Conservation (phyloP, 2,888 invertebrate genomes). For the Gryllus longicercus region DNA sequence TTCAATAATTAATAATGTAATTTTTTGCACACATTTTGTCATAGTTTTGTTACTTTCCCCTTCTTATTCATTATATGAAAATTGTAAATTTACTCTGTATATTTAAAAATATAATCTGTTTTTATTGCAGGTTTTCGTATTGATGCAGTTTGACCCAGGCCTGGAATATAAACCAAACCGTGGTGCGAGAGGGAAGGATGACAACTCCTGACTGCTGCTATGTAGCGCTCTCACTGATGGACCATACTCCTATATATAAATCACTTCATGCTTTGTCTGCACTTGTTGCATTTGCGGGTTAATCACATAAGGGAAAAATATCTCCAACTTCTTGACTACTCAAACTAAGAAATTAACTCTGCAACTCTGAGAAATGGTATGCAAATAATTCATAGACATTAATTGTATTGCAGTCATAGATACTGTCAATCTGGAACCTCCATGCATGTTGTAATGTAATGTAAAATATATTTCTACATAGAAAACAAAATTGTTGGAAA, state of each 20-base stretch:
- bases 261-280: not conserved
- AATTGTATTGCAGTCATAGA: not conserved
- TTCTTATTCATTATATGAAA: no score
- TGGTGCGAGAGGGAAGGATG: slow-evolving; percentile 76
- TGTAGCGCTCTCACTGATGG: slow-evolving; percentile 99
- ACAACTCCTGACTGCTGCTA: slow-evolving; percentile 97
- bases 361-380: not conserved
- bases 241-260: slow-evolving; percentile 85
- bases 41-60: no score
- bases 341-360: not conserved
- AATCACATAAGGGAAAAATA: not conserved
- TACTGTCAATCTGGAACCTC: not conserved
- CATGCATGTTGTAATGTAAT: slow-evolving; percentile 7
- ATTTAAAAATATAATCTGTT: not conserved
- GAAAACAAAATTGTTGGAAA: not conserved
- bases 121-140: slow-evolving; percentile 79
- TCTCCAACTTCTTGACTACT: not conserved
- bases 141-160: slow-evolving; percentile 98
- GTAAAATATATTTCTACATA: not conserved
- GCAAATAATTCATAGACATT: slow-evolving; percentile 1
- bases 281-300: not conserved
- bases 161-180: slow-evolving; percentile 90
- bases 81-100: no score
- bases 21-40: no score
- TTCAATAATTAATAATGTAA: no score